Evolutionary conservation across 2,888 invertebrate genomes (phyloP), one percentile per base, ranked within the genome.

Genomic region (Tachina grossa): DNA sequence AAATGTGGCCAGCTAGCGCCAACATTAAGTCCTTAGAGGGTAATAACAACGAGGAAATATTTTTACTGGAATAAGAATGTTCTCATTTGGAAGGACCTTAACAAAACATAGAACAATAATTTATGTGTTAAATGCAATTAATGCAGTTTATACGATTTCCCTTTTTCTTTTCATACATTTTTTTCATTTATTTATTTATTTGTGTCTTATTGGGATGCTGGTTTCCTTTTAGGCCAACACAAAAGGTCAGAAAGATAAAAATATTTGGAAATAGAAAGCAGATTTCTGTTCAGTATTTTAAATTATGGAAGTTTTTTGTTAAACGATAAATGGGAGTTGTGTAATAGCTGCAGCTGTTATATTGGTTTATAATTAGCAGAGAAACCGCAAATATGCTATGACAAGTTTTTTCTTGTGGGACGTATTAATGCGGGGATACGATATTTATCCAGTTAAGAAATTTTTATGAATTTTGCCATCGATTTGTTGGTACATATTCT

Each of bases 61-160:
- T 57, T 3, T 53, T 71, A 59, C 11, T 51, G 66, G 16, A 71
- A 79, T 45, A 57, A 19, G 16, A 63, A 51, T 39, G 39, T 16
- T 68, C 14, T 47, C 65, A 22, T 11, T 11, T 47, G 47, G 49
- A 75, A 79, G 71, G 71, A 72, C 79, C 53, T 65, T 53, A 63
- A 65, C 53, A 77, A 81, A 77, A 69, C 45, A 85, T 53, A 85
- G 61, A 79, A 75, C 71, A 83, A 85, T 85, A 85, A 85, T 83
- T 85, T 85, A 85, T 85, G 85, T 83, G 72, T 83, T 75, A 76
- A 85, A 79, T 85, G 79, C 85, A 85, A 85, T 85, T 83, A 83
- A 66, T 83, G 85, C 82, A 85, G 51, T 82, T 82, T 82, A 65
- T 75, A 68, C 49, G 19, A 49, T 72, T 55, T 78, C 16, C 43